Evolutionary conservation across 64 coral and sea anemone genomes (phyloP), one percentile per base, ranked within the genome.

Genomic region (Stylophora pistillata): DNA sequence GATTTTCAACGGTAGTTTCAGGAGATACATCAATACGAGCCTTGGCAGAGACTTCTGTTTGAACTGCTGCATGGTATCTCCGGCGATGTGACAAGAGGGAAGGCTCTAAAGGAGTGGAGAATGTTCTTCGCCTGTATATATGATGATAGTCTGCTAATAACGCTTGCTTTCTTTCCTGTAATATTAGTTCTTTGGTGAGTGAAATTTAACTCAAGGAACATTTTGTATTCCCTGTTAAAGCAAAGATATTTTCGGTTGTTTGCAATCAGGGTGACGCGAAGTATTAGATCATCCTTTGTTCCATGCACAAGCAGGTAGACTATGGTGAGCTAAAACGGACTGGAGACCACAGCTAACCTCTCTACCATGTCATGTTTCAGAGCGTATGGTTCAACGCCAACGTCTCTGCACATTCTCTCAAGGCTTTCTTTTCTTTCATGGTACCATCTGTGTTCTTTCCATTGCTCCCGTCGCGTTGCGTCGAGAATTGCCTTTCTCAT

Each of bases 101-200:
- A 55, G 62, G 74, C 32, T 23, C 72, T 57, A 59, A 77, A 5
- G 86, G 72, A 56, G 86, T 88, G 41, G 72, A 64, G 57, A 61
- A 89, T 54, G 87, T 89, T 58, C 87, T 89, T 59, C 70, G 77
- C 77, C 60, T 89, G 73, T 89, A 79, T 18, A 28, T 79, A 70
- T 73, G 74, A 55, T 23, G 9, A 17, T 76, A 29, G 30, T 68
- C n/a, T n/a, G n/a, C 29, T 27, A 30, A 31, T 16, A 71, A 28
- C 57, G 57, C 11, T 56, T 89, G 74, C 41, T 56, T 79, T 79
- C 25, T 79, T 59, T 78, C 34, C 76, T 72, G 57, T 10, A 84
- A 13, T 64, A 91, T 84, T 9, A 76, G 53, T 34, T 58, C 55
- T 55, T 81, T 90, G 9, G 68, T 59, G 7, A 81, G 69, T 64